Percentiles rank a stretch among this genome's conserved stretches.
Conservation (phyloP, 2,888 invertebrate species). For the Lasioglossum oenotherae region DNA sequence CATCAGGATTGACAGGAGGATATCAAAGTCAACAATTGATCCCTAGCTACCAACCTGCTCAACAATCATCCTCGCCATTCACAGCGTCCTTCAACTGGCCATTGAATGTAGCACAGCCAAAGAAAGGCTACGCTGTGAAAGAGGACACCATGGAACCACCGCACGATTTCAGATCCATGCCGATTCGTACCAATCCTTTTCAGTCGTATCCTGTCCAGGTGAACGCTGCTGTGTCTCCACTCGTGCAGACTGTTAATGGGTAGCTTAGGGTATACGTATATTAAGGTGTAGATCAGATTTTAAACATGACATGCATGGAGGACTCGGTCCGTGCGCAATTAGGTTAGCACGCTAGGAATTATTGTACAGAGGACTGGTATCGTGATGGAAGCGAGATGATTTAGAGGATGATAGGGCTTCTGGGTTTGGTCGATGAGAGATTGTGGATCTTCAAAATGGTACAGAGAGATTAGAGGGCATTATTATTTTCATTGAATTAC, state of each 20-base stretch:
- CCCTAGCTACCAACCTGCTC: neutral
- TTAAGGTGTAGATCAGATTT: neutral
- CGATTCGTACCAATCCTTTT: slow-evolving; percentile 58
- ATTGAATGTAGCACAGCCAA: slow-evolving; percentile 57
- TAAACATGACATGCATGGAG: slow-evolving; percentile 48
- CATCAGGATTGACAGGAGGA: neutral
- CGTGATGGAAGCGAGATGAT: neutral
- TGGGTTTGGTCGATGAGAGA: neutral
- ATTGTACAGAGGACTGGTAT: neutral
- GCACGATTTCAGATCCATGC: slow-evolving; percentile 70
- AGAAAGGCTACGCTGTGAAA: slow-evolving; percentile 76
- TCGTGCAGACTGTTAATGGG: slow-evolving; percentile 38
- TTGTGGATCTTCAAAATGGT: neutral
- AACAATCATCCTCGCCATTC: slow-evolving; percentile 12
- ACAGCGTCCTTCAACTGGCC: slow-evolving; percentile 37
- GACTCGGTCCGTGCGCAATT: slow-evolving; percentile 44
- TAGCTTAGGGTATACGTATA: slow-evolving; percentile 14
- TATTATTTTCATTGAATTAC: neutral
- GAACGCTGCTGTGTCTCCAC: neutral
- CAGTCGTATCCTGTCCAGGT: slow-evolving; percentile 24
- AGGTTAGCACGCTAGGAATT: neutral
- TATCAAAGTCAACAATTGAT: slow-evolving; percentile 21
- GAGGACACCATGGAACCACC: slow-evolving; percentile 74
- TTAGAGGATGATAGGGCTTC: neutral
- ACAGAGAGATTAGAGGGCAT: neutral